Evolutionary conservation across 2,888 invertebrate genomes (phyloP).

Genomic region (Hymenopus coronatus): DNA sequence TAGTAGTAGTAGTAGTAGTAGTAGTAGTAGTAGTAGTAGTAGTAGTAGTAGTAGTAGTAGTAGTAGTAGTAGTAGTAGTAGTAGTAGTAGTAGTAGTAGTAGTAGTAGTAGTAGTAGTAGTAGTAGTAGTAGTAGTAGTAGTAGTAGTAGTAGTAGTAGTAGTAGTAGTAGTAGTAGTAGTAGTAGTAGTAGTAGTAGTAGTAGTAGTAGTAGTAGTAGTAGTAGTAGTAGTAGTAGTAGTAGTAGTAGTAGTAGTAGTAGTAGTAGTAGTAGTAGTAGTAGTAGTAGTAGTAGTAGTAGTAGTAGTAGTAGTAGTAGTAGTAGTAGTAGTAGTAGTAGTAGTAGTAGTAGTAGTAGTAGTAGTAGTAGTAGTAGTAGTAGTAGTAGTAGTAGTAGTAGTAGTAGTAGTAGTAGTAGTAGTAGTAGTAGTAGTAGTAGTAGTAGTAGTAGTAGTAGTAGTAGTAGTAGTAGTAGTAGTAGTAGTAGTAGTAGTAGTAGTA

Average conservation of each 20-base stretch:
- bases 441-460: not conserved
- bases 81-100: not conserved
- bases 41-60: not conserved
- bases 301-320: not conserved
- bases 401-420: not conserved
- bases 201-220: not conserved
- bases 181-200: not conserved
- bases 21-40: not conserved
- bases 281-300: not conserved
- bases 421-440: not conserved
- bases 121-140: not conserved
- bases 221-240: not conserved
- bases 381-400: not conserved
- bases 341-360: not conserved
- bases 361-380: not conserved
- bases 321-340: not conserved
- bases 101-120: not conserved
- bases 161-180: not conserved
- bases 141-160: not conserved
- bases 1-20: not conserved
- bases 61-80: not conserved
- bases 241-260: not conserved
- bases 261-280: not conserved
- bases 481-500: not conserved
- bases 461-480: not conserved